Base-by-base conservation (phyloP, 2,113 vertebrate genomes). In the Alexandromys fortis region DNA sequence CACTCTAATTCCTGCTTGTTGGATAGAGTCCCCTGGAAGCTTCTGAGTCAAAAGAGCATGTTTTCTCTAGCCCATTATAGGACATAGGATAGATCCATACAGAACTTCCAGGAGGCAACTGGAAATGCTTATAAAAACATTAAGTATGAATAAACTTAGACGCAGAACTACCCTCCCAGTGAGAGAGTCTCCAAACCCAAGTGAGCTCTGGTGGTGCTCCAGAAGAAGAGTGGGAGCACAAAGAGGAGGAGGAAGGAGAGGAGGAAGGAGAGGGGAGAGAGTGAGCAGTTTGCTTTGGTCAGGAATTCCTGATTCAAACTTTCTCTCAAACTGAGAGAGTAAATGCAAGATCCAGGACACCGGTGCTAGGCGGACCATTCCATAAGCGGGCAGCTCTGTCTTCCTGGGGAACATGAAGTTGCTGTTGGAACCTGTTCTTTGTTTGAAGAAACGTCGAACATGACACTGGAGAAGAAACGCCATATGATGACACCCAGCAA, bases 71-170 rank as follows among this genome's bases (percentile, higher is more conserved):
- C 70, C 5, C 12, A 73, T 92, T 63, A 78, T 16, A 93, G 35
- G 47, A 67, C 82, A 93, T 26, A 70, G 21, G 63, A 21, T n/a
- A 79, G 85, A 42, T 21, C 33, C 35, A 68, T 30, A 63, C 61
- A 75, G 24, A 86, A 24, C 38, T 68, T 91, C 92, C 86, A 65
- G 52, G 86, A 89, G 47, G 65, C 89, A 86, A 26, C 7, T 42
- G 21, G 72, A 38, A 47, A 82, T 79, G 45, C 61, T 70, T 61
- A 77, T 35, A 26, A 63, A 94, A 67, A 92, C 9, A 92, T 70
- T 72, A 92, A 95, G 52, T 83, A 28, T 55, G 33, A 61, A 72
- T 73, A 77, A 91, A 1, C 26, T 65, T 85, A 90, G 72, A 95
- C 16, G 76, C 52, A 75, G n/a, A 58, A 89, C 68, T 89, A 58